A percentile compares a stretch with the other conserved stretches of the same genome.
Conservation (phyloP, 2,888 invertebrate genomes). For the Lepidonotus clava region DNA sequence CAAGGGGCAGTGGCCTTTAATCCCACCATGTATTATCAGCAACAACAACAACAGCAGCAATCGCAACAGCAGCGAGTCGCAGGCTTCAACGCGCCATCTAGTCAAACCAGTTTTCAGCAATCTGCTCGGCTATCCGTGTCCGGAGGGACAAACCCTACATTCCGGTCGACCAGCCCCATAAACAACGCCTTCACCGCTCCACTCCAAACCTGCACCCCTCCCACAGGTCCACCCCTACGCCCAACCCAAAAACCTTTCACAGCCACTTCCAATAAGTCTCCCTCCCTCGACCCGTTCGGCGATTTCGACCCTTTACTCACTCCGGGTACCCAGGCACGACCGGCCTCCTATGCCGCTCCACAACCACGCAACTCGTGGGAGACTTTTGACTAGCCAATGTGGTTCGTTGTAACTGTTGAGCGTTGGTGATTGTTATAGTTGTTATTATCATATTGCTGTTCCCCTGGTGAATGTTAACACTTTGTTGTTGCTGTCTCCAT, state of each 20-base stretch:
- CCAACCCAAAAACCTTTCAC: not conserved
- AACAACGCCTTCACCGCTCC: not conserved
- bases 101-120: not conserved
- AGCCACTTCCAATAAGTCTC: not conserved
- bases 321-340: not conserved
- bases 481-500: not conserved
- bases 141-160: not conserved
- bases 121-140: not conserved
- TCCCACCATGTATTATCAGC: not conserved
- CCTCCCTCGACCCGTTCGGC: not conserved
- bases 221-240: not conserved
- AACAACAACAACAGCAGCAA: not conserved
- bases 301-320: not conserved
- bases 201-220: not conserved
- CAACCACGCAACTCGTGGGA: constrained; percentile 1
- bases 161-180: not conserved
- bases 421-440: not conserved
- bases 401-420: not conserved
- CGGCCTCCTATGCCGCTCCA: not conserved
- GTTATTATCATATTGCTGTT: not conserved
- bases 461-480: not conserved
- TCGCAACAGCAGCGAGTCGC: not conserved
- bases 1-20: not conserved
- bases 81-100: not conserved
- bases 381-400: not conserved